These are phyloP conservation scores for Petrocephalus zakoni DNA, from an alignment of 2,113 vertebrate species.

Conservation along the genomic window DNA sequence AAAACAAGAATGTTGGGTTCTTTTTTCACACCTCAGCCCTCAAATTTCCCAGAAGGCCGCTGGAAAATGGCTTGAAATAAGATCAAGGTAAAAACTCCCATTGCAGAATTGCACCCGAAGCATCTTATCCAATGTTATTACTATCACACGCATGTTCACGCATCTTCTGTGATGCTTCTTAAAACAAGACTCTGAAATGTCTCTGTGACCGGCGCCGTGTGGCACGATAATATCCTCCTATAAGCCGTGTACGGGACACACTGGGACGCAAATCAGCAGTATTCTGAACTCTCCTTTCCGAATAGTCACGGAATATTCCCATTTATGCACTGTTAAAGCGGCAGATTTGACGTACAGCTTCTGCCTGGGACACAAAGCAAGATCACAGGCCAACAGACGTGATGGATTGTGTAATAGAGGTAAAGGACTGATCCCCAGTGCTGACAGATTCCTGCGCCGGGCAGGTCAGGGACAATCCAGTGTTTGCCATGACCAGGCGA, in stretches of 20 bases:
- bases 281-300: not conserved
- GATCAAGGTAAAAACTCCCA: not conserved
- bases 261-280: not conserved
- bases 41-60: slow-evolving; percentile 2
- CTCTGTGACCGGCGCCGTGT: not conserved
- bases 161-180: not conserved
- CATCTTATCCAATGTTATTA: slow-evolving; percentile 7
- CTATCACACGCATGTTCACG: not conserved
- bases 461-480: slow-evolving; percentile 33
- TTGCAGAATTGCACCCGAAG: not conserved
- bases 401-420: slow-evolving; percentile 46
- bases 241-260: not conserved
- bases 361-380: slow-evolving; percentile 44
- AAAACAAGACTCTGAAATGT: not conserved
- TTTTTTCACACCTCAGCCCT: not conserved
- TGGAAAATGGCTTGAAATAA: not conserved
- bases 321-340: slow-evolving; percentile 18
- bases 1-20: not conserved
- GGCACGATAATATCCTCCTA: not conserved
- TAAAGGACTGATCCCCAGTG: slow-evolving; percentile 24
- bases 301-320: not conserved
- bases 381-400: slow-evolving; percentile 43
- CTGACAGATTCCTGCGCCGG: slow-evolving; percentile 13
- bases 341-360: slow-evolving; percentile 23
- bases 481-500: slow-evolving; percentile 4